Evolutionary conservation across 2,797 vertebrate genomes (phyloP), one percentile per base, ranked within the genome.

Genomic region (Pseudomugil tenellus): DNA sequence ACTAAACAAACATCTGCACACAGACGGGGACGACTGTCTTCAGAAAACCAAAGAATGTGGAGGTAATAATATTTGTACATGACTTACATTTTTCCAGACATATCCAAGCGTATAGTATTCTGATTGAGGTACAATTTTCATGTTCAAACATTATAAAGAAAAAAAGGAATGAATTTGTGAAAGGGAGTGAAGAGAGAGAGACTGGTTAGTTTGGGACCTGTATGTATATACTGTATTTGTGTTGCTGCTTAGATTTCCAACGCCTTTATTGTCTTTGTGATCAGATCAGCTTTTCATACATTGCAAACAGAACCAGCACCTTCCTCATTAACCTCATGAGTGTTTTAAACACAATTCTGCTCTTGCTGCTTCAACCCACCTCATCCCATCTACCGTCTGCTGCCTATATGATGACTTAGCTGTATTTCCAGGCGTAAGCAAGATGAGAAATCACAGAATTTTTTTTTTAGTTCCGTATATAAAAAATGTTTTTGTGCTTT

Each of bases 401-500:
- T 29, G 14, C 57, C 58, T 0, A 0, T 62, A 49, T 64, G 51
- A 72, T 56, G 52, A 76, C 39, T 58, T 51, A 52, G 51, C 55
- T 55, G 32, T 23, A n/a, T 66, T 73, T 68, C 37, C 12, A 6
- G 61, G 37, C 0, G n/a, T 67, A 66, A 58, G 63, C 39, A 72
- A 37, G 70, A 80, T 64, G 58, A 70, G 56, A 70, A 39, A 70
- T 35, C 21, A 49, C 25, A 41, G 51, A 74, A 70, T 48, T 65
- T 21, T 72, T 61, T 65, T 60, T 75, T 70, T 28, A 41, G 70
- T 55, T n/a, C 26, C 9, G 53, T 54, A 39, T 63, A 43, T 62
- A 64, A 78, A 70, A 29, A 58, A 31, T 41, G 34, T 48, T 79
- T 76, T 57, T 46, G 17, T 74, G 55, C 28, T 52, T 54, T 72